phyloP scores from a whole-genome alignment of 1,140 invertebrate species.

The Lepidostoma basale region DNA sequence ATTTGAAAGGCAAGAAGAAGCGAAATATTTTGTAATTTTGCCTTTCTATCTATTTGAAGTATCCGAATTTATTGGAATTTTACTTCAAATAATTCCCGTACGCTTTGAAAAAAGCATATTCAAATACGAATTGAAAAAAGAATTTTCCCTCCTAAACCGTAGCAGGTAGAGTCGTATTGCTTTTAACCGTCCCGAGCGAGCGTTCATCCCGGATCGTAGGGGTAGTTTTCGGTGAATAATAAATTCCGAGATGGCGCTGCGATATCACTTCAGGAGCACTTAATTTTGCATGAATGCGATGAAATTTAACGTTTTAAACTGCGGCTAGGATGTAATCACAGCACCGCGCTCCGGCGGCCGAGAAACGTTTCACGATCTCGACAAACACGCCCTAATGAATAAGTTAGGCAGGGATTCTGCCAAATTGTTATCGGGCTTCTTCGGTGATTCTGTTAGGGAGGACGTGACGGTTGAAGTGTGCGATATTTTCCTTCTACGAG shows the following conservation, averaged over 20 bases:
- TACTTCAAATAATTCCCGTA: conserved; percentile 9
- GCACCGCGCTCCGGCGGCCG: not conserved
- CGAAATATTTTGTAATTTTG: not conserved
- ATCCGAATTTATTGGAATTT: conserved; percentile 18
- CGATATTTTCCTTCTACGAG: not conserved
- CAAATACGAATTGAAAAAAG: conserved; percentile 16
- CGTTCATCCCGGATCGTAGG: conserved; percentile 13
- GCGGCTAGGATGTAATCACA: conserved; percentile 34
- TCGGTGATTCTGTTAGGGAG: not conserved
- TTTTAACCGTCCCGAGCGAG: conserved; percentile 1
- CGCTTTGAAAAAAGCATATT: conserved; percentile 17
- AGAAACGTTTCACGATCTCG: conserved; percentile 25
- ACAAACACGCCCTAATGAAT: conserved; percentile 21
- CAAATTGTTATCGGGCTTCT: conserved; percentile 14
- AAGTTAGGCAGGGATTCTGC: not conserved
- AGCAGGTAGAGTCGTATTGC: not conserved
- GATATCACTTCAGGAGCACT: conserved; percentile 40
- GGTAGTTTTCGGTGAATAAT: conserved; percentile 41
- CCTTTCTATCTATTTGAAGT: not conserved
- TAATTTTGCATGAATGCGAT: conserved; percentile 42
- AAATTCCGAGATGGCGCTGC: conserved; percentile 40
- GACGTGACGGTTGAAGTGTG: not conserved
- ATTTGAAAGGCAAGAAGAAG: not conserved
- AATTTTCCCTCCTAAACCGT: conserved; percentile 8
- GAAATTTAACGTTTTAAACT: conserved; percentile 43